These are phyloP conservation scores for Kryphioiulus occultus DNA, from an alignment of 2,888 invertebrate genomes.

Conservation along the genomic window DNA sequence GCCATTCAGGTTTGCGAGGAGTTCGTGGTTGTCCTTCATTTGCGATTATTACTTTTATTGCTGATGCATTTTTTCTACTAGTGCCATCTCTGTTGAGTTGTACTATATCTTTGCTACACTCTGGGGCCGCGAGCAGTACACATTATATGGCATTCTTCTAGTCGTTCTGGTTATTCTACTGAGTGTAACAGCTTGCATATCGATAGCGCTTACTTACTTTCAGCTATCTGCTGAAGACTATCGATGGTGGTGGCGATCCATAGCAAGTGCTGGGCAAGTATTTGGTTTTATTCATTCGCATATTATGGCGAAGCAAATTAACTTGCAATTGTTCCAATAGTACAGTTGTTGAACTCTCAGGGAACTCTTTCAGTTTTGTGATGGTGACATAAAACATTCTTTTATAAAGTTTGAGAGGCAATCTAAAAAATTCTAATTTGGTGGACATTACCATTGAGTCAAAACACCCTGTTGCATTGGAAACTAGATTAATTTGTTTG, in stretches of 20 bases:
- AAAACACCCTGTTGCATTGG: no score
- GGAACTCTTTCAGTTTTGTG: no score
- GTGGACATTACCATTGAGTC: no score
- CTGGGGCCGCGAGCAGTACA: conserved; percentile 67
- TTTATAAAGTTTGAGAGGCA: no score
- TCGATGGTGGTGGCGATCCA: conserved; percentile 67
- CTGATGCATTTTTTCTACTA: conserved; percentile 56
- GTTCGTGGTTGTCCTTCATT: background rate
- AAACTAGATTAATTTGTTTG: no score
- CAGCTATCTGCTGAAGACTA: conserved; percentile 66
- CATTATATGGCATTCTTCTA: conserved; percentile 65
- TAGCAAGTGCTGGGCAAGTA: conserved; percentile 65
- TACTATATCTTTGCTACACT: conserved; percentile 67
- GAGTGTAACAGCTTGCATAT: conserved; percentile 66
- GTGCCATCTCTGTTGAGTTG: conserved; percentile 66
- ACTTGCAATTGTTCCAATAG: no score
- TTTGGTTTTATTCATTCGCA: background rate
- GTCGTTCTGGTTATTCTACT: conserved; percentile 65
- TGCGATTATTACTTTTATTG: background rate
- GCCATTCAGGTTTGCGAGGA: conserved; percentile 64
- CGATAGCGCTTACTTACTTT: conserved; percentile 66
- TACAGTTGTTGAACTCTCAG: no score
- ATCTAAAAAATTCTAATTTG: no score
- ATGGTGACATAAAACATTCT: no score
- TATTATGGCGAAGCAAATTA: no score